Evolutionary conservation across 2,113 vertebrate species (phyloP), one percentile per base, ranked within the genome.

Genomic region (Callorhinus ursinus): DNA sequence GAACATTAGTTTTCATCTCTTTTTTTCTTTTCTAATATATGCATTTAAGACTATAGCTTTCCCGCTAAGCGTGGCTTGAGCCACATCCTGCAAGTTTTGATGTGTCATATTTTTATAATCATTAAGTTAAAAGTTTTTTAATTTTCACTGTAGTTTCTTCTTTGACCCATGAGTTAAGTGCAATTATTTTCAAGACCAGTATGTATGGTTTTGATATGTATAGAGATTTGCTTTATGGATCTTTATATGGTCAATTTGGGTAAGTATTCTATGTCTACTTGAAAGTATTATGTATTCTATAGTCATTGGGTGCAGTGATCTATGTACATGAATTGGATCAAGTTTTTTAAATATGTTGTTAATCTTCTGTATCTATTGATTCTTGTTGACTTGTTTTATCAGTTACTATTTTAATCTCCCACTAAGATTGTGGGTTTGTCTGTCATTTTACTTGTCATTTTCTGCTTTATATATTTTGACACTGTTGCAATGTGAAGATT

Each of bases 141-240:
- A 33, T 86, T 79, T 87, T 28, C 10, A 61, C n/a, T 94, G 2
- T 80, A 31, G 59, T 97, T 92, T 90, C 71, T 94, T 90, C 33
- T 77, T 90, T 84, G 85, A 94, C 28, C 51, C 2, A 10, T 77
- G 33, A 15, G 6, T 87, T 87, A 67, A 82, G 65, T 81, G 19
- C 92, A 28, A 15, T 77, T 94, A 26, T 93, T 96, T 90, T 87
- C 5, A 90, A 26, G 90, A 82, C 63, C 21, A 42, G 42, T 42
- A 42, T 71, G 0, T 63, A 12, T 65, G 49, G 36, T 79, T 97
- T 87, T 36, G 46, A 53, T 87, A 33, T 19, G 7, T 57, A 24
- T 53, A 39, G 80, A 85, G 55, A 80, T 94, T 89, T 96, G 63
- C 57, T 55, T 85, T 57, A 42, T 42, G 22, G 26, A 9, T 85